These are phyloP conservation scores for Lysandra coridon DNA, from an alignment of 2,888 invertebrate species.

Conservation along the genomic window DNA sequence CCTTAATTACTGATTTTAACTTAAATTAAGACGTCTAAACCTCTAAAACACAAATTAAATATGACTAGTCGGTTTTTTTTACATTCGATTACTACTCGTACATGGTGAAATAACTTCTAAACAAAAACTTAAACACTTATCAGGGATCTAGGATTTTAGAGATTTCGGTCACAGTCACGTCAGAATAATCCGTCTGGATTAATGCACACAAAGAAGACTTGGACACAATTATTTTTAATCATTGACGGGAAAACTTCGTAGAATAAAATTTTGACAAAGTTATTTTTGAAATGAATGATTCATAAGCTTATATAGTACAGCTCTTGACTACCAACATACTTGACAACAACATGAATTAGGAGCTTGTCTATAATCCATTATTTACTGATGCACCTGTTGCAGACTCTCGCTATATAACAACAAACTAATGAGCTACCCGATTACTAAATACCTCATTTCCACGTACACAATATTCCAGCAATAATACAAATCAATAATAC, in stretches of 20 bases:
- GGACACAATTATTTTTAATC: background rate
- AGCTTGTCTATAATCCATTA: constrained; percentile 52
- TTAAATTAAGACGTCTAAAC: too few species aligned
- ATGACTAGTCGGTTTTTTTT: too few species aligned
- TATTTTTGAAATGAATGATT: background rate
- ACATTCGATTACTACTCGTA: too few species aligned
- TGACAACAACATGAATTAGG: constrained; percentile 60
- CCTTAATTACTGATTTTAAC: too few species aligned
- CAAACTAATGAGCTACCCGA: constrained; percentile 35
- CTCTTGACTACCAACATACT: constrained; percentile 38
- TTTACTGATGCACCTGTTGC: constrained; percentile 50
- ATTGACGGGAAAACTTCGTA: background rate
- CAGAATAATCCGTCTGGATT: background rate
- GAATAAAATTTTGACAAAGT: background rate
- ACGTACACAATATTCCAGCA: background rate
- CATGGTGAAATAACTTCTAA: too few species aligned
- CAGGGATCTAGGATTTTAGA: background rate
- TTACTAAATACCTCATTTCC: background rate
- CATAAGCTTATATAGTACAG: background rate
- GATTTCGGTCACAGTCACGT: background rate
- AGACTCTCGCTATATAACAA: constrained; percentile 35
- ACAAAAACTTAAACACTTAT: too few species aligned
- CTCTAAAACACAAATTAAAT: too few species aligned
- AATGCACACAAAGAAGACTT: background rate
- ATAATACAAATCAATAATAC: background rate